These are phyloP conservation scores for Camponotus floridanus DNA, from an alignment of 1,140 invertebrate species.

Conservation along the genomic window DNA sequence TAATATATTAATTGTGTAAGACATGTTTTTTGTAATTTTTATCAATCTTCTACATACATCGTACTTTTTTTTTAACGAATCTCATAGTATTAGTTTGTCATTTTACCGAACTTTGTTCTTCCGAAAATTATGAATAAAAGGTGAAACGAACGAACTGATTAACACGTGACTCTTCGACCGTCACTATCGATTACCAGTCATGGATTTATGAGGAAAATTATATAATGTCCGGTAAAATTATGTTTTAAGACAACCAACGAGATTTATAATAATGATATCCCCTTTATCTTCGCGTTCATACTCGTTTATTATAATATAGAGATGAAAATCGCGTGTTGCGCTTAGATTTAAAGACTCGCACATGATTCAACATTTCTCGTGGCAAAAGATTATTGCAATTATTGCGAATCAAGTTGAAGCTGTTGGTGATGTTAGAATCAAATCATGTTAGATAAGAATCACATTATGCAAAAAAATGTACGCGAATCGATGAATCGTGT, in stretches of 20 bases:
- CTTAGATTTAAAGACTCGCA: slow-evolving; percentile 44
- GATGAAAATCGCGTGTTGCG: slow-evolving; percentile 64
- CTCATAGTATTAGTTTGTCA: not conserved
- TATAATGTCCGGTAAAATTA: slow-evolving; percentile 48
- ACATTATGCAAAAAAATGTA: slow-evolving; percentile 10
- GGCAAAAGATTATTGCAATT: slow-evolving; percentile 45
- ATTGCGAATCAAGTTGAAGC: slow-evolving; percentile 2
- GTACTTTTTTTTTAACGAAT: slow-evolving; percentile 29
- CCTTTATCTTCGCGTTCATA: slow-evolving; percentile 47
- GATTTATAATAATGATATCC: slow-evolving; percentile 44
- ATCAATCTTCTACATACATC: not conserved
- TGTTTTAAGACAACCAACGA: slow-evolving; percentile 49
- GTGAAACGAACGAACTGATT: slow-evolving; percentile 26
- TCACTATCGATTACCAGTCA: slow-evolving; percentile 69
- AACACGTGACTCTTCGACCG: slow-evolving; percentile 25
- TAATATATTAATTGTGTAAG: not conserved
- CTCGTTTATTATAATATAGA: slow-evolving; percentile 70
- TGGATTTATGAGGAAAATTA: slow-evolving; percentile 68
- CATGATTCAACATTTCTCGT: slow-evolving; percentile 20
- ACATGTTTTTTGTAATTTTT: slow-evolving; percentile 33
- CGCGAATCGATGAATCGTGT: slow-evolving; percentile 1
- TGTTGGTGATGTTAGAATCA: slow-evolving; percentile 12
- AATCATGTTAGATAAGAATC: not conserved
- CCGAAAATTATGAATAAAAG: not conserved
- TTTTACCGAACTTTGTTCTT: slow-evolving; percentile 36